Conservation (phyloP, 2,888 invertebrate species). For the Andricus quercusramuli region DNA sequence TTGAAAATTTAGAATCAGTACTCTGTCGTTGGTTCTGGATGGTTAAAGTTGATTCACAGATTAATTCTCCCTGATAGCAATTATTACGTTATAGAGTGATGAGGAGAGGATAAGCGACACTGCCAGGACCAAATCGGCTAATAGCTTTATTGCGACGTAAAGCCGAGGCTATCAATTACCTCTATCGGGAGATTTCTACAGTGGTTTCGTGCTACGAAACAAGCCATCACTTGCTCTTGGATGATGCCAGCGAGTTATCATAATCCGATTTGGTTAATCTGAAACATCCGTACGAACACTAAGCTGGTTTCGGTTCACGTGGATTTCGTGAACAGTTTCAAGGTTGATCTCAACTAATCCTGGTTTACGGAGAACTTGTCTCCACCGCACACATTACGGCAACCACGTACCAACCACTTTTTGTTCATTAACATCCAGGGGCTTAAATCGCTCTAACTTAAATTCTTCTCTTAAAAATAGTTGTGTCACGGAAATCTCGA, state of each 20-base stretch:
- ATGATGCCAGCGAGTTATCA: constrained; percentile 63
- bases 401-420: constrained; percentile 7
- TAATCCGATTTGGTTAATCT: constrained; percentile 71
- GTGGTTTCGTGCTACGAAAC: constrained; percentile 44
- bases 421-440: not conserved
- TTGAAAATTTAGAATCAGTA: not conserved
- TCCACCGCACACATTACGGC: constrained; percentile 19
- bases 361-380: constrained; percentile 23
- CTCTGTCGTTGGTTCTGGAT: not conserved
- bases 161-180: constrained; percentile 58
- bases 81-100: constrained; percentile 2
- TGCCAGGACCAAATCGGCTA: constrained; percentile 39
- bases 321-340: constrained; percentile 26
- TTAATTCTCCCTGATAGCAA: not conserved
- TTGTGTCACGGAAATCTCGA: too few species aligned
- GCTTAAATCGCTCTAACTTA: not conserved
- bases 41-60: not conserved
- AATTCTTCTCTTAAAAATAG: too few species aligned
- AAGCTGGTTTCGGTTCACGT: constrained; percentile 29
- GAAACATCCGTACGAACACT: constrained; percentile 57
- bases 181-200: constrained; percentile 51
- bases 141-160: constrained; percentile 49
- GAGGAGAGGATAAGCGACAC: not conserved
- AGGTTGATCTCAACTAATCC: constrained; percentile 28
- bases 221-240: constrained; percentile 50